phyloP scores from a whole-genome alignment of 2,888 invertebrate species.

The Mythimna ferrago region DNA sequence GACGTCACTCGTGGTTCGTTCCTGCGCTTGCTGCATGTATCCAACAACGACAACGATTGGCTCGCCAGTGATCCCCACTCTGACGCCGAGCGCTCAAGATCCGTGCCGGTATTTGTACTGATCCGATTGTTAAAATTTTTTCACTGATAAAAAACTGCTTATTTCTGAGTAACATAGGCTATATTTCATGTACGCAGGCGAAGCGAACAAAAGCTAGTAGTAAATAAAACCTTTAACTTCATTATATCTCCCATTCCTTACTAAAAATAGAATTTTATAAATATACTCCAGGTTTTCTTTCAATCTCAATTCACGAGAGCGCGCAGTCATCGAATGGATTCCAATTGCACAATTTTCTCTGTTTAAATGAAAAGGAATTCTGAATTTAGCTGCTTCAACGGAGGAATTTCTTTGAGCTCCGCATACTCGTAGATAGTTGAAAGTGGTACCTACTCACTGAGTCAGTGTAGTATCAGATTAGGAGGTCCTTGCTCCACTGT shows the following conservation, averaged over 20 bases:
- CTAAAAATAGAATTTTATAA: not conserved
- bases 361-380: conserved; percentile 25
- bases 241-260: not conserved
- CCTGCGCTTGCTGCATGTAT: no score
- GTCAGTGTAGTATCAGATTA: conserved; percentile 27
- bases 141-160: no score
- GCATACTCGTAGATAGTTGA: not conserved
- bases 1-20: no score
- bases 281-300: not conserved
- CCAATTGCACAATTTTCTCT: not conserved
- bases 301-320: conserved; percentile 6
- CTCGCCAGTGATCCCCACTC: no score
- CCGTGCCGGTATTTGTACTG: no score
- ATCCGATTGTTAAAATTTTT: no score
- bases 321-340: conserved; percentile 1
- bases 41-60: no score
- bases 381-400: conserved; percentile 18
- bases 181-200: no score
- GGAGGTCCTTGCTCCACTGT: conserved; percentile 40
- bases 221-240: no score
- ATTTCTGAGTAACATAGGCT: no score
- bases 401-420: conserved; percentile 16
- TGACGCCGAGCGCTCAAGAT: no score
- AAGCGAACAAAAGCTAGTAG: no score
- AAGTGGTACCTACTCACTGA: not conserved